These are phyloP conservation scores for Nemapogon koenigi DNA, from an alignment of 2,888 invertebrate genomes.

Conservation along the genomic window DNA sequence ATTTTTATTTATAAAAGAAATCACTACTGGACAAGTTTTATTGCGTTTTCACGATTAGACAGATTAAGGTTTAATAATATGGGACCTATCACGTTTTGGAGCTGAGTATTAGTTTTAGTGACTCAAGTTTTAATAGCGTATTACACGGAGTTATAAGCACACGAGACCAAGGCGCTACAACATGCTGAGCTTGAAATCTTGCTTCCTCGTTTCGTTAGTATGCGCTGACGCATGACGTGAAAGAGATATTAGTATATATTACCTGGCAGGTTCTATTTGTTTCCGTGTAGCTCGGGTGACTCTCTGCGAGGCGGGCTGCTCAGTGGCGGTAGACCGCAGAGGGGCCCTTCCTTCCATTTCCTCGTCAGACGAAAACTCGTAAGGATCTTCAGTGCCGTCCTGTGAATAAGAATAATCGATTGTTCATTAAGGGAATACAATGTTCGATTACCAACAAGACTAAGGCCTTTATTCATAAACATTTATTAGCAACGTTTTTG, in stretches of 20 bases:
- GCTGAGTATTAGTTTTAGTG: too few relatives aligned
- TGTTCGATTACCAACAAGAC: too few relatives aligned
- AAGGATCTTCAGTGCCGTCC: slow-evolving; percentile 29
- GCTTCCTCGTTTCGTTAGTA: background rate
- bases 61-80: too few relatives aligned
- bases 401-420: too few relatives aligned
- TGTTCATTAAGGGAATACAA: too few relatives aligned
- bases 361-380: slow-evolving; percentile 50
- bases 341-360: slow-evolving; percentile 44
- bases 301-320: slow-evolving; percentile 26
- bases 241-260: background rate
- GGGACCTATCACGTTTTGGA: too few relatives aligned
- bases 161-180: background rate
- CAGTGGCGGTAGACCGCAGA: slow-evolving; percentile 35
- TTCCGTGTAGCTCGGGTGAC: slow-evolving; percentile 20
- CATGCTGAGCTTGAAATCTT: background rate
- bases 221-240: background rate
- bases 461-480: too few relatives aligned
- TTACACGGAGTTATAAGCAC: slow-evolving; percentile 1
- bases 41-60: too few relatives aligned
- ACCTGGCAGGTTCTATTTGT: slow-evolving; percentile 32
- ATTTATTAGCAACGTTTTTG: too few relatives aligned
- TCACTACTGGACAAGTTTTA: too few relatives aligned
- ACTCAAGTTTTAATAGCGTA: too few relatives aligned
- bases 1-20: too few relatives aligned